Percentiles rank a stretch among this genome's conserved stretches.
Conservation (phyloP, 2,113 vertebrate genomes). For the Dasypus novemcinctus region DNA sequence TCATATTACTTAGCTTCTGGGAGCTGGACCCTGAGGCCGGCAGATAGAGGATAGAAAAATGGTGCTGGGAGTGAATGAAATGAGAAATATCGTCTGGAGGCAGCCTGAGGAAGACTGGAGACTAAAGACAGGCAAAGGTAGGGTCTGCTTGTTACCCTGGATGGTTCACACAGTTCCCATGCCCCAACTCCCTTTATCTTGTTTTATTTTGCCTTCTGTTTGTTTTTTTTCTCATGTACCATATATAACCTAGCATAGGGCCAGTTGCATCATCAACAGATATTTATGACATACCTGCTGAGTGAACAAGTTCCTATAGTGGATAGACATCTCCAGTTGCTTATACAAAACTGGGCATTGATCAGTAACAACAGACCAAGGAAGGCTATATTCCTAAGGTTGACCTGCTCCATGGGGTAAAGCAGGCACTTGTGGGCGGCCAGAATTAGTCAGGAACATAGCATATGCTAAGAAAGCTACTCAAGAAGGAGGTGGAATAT, state of each 20-base stretch:
- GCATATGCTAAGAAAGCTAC: neutral
- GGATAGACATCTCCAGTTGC: neutral
- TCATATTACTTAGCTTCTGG: constrained; percentile 56
- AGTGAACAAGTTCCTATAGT: neutral
- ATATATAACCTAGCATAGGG: neutral
- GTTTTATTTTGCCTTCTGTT: neutral
- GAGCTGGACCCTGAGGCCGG: constrained; percentile 1
- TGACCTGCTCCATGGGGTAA: neutral
- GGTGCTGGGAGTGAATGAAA: neutral
- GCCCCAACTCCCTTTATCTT: neutral
- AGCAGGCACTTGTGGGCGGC: neutral
- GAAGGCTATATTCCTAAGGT: neutral
- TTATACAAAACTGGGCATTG: neutral
- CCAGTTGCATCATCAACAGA: neutral
- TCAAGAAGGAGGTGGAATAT: neutral
- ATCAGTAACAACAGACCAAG: neutral
- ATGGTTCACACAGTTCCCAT: neutral
- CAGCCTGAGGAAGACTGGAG: neutral
- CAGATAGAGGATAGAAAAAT: constrained; percentile 33
- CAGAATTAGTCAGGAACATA: neutral
- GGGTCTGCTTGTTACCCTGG: neutral
- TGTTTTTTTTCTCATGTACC: neutral
- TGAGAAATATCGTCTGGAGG: neutral
- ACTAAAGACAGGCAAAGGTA: neutral
- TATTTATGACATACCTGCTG: neutral